Percentiles rank a stretch among this genome's conserved stretches.
phyloP scores from a whole-genome alignment of 2,113 vertebrate species.

The Campylomormyrus tamandua region DNA sequence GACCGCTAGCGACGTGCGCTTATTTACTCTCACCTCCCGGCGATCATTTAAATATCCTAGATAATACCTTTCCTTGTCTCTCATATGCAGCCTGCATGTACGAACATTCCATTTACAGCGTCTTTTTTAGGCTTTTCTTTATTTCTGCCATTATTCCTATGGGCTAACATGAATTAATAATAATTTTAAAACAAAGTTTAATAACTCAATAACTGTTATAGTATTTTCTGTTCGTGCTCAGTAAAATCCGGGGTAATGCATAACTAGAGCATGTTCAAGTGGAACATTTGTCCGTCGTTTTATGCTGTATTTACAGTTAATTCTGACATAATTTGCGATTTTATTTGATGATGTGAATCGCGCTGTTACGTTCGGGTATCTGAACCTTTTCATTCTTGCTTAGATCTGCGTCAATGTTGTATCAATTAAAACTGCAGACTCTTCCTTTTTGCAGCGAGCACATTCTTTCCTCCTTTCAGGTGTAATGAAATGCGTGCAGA shows the following conservation, averaged over 20 bases:
- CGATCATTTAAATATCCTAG: not conserved
- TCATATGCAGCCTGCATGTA: not conserved
- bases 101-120: not conserved
- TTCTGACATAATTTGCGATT: not conserved
- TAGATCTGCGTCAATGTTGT: not conserved
- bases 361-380: not conserved
- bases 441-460: slow-evolving; percentile 10
- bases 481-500: not conserved
- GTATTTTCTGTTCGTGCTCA: not conserved
- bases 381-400: not conserved
- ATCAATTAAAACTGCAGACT: slow-evolving; percentile 27
- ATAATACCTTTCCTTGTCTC: not conserved
- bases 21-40: not conserved
- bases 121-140: not conserved
- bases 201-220: not conserved
- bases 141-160: not conserved
- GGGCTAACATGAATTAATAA: not conserved
- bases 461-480: slow-evolving; percentile 6
- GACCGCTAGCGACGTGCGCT: not conserved
- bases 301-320: not conserved
- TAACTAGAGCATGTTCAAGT: not conserved
- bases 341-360: not conserved
- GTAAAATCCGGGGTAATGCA: not conserved
- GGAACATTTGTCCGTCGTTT: not conserved
- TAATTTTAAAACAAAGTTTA: not conserved